These are phyloP conservation scores for Calyptommatus sinebrachiatus DNA, from an alignment of 2,113 vertebrate genomes.

Conservation along the genomic window DNA sequence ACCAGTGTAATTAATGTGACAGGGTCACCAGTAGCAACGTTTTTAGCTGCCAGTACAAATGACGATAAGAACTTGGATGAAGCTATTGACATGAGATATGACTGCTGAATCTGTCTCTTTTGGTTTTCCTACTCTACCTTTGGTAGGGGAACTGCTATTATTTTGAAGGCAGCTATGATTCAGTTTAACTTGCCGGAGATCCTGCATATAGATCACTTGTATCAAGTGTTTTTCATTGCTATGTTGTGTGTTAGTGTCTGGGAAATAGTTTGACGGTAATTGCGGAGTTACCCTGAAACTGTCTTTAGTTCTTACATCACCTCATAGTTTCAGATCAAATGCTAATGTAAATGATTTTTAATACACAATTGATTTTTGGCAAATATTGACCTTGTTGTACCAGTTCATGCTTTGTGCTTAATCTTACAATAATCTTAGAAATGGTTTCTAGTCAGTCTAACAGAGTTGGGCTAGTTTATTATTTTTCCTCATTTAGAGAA, in stretches of 20 bases:
- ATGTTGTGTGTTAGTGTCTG: conserved; percentile 87
- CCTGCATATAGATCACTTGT: conserved; percentile 91
- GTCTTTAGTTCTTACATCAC: conserved; percentile 82
- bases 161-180: conserved; percentile 93
- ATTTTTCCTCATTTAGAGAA: conserved; percentile 47
- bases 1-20: conserved; percentile 88
- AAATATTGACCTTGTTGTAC: conserved; percentile 85
- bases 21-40: conserved; percentile 90
- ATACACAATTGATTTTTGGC: conserved; percentile 89
- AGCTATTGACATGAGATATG: conserved; percentile 95
- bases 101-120: conserved; percentile 85
- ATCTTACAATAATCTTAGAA: conserved; percentile 79
- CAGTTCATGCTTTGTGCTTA: conserved; percentile 85
- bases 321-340: conserved; percentile 80
- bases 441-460: conserved; percentile 75
- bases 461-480: conserved; percentile 53
- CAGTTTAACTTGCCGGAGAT: conserved; percentile 87
- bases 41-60: conserved; percentile 89
- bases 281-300: conserved; percentile 82
- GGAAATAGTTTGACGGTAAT: conserved; percentile 83
- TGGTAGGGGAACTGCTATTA: conserved; percentile 83
- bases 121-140: conserved; percentile 44
- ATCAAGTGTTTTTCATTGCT: conserved; percentile 88
- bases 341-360: conserved; percentile 85
- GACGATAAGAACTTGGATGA: conserved; percentile 93